phyloP scores from a whole-genome alignment of 2,113 vertebrate genomes.

The Heloderma charlesbogerti region DNA sequence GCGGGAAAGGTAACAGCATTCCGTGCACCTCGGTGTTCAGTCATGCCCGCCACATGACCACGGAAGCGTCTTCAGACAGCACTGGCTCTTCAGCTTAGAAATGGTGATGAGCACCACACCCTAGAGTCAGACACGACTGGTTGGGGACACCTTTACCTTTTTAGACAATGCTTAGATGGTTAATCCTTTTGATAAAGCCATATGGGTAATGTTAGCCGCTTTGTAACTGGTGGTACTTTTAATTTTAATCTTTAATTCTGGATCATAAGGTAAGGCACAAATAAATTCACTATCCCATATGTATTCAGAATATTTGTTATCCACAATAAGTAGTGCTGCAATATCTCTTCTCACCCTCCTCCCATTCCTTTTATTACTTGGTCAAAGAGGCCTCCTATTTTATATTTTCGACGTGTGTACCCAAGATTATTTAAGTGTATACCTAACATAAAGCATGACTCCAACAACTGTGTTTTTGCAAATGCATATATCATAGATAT shows the following conservation, averaged over 20 bases:
- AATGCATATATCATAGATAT: neutral
- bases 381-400: neutral
- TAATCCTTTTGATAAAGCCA: conserved; percentile 4
- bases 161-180: conserved; percentile 1
- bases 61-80: too few relatives aligned
- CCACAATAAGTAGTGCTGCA: conserved; percentile 6
- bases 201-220: conserved; percentile 20
- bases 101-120: too few relatives aligned
- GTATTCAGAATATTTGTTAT: conserved; percentile 42
- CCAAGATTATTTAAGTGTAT: neutral
- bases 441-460: neutral
- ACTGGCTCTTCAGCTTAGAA: too few relatives aligned
- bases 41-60: too few relatives aligned
- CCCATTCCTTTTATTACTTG: conserved; percentile 57
- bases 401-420: neutral
- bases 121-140: too few relatives aligned
- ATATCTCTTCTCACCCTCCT: neutral
- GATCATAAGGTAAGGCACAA: conserved; percentile 22
- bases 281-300: conserved; percentile 44
- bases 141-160: too few relatives aligned
- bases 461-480: neutral
- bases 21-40: too few relatives aligned
- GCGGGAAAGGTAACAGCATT: too few relatives aligned
- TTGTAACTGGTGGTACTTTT: conserved; percentile 13
- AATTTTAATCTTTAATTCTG: conserved; percentile 40